Evolutionary conservation across 2,797 vertebrate genomes (phyloP).

Genomic region (Falco cherrug): DNA sequence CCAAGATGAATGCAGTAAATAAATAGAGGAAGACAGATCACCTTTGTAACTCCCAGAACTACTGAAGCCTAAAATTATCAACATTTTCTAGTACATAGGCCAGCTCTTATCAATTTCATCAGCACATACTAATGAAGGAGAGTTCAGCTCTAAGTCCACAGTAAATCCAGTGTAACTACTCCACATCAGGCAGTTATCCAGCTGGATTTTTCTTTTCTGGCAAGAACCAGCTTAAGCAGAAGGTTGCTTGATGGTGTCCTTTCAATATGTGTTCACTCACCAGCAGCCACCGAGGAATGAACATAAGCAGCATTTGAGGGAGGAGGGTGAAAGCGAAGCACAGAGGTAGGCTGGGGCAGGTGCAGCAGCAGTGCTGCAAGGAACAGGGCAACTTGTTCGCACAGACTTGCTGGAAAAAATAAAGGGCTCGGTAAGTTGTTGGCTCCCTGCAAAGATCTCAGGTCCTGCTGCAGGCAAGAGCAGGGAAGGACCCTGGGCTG

Average conservation of each 20-base stretch:
- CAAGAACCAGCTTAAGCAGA: background rate
- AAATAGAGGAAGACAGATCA: background rate
- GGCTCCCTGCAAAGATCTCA: background rate
- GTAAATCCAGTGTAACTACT: background rate
- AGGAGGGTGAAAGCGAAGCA: background rate
- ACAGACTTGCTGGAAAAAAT: fast-evolving
- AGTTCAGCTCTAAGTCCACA: background rate
- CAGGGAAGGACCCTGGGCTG: background rate
- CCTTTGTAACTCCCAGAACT: background rate
- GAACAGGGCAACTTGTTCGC: fast-evolving
- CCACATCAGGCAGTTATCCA: background rate
- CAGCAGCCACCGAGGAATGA: background rate
- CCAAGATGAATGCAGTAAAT: background rate
- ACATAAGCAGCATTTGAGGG: background rate
- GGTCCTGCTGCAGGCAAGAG: background rate
- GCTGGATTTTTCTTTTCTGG: background rate
- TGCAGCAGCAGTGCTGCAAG: background rate
- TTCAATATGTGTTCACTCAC: fast-evolving
- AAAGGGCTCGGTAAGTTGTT: background rate
- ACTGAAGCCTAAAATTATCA: background rate
- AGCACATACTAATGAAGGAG: background rate
- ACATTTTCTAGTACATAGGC: background rate
- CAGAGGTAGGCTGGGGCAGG: background rate
- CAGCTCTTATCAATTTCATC: background rate
- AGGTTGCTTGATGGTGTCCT: background rate